phyloP scores from a whole-genome alignment of 2,797 vertebrate genomes.

The Lithobates pipiens region DNA sequence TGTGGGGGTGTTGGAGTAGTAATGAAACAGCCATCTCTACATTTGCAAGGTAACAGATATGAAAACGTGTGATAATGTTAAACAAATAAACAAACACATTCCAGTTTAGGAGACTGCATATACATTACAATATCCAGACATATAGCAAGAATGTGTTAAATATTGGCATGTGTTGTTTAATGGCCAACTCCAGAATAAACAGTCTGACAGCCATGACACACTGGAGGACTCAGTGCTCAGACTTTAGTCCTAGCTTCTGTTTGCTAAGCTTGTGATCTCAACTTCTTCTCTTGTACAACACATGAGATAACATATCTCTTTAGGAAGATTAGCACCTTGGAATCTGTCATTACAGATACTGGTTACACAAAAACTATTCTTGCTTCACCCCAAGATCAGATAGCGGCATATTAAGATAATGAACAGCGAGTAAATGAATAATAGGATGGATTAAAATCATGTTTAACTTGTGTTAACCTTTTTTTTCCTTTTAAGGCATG shows the following conservation, averaged over 20 bases:
- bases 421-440: slow-evolving; percentile 33
- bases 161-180: slow-evolving; percentile 30
- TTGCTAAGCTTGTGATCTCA: slow-evolving; percentile 41
- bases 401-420: slow-evolving; percentile 48
- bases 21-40: too few relatives aligned
- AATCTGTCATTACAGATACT: slow-evolving; percentile 41
- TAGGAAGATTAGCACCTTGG: slow-evolving; percentile 49
- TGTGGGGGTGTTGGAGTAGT: too few relatives aligned
- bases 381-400: slow-evolving; percentile 32
- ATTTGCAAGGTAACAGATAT: too few relatives aligned
- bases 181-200: slow-evolving; percentile 16
- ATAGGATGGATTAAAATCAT: not conserved
- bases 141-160: not conserved
- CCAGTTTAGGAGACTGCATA: not conserved
- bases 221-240: not conserved
- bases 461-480: not conserved
- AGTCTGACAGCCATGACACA: not conserved
- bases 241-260: slow-evolving; percentile 12
- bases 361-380: slow-evolving; percentile 47
- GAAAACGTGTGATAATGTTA: not conserved
- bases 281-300: slow-evolving; percentile 21
- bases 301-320: slow-evolving; percentile 48
- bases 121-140: not conserved
- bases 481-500: not conserved
- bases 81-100: not conserved